Percentiles rank a stretch among this genome's conserved stretches.
Conservation (phyloP, 2,888 invertebrate species). For the Macrophya alboannulata region DNA sequence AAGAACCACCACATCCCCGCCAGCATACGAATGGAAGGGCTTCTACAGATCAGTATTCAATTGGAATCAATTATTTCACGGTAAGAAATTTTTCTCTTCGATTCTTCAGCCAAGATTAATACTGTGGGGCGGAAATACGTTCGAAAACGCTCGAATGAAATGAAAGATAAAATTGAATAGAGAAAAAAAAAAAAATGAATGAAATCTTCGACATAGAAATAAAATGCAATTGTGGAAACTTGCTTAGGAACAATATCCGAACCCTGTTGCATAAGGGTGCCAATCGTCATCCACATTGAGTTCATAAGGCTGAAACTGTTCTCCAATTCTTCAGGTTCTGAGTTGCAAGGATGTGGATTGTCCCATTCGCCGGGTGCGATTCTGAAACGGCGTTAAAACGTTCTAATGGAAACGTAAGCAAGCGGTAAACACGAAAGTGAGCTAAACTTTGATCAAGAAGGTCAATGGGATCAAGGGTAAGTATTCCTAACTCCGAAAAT, state of each 20-base stretch:
- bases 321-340: constrained; percentile 92
- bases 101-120: too few relatives aligned
- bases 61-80: not conserved
- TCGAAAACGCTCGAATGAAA: not conserved
- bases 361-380: constrained; percentile 96
- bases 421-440: too few relatives aligned
- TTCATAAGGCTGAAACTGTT: constrained; percentile 94
- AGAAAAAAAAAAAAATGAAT: not conserved
- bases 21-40: constrained; percentile 94
- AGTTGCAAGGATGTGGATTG: constrained; percentile 95
- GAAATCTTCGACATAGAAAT: not conserved
- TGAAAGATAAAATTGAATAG: not conserved
- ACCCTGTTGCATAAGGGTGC: constrained; percentile 96
- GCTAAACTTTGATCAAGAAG: too few relatives aligned
- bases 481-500: too few relatives aligned
- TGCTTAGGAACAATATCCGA: constrained; percentile 95
- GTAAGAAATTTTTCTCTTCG: not conserved
- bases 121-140: not conserved
- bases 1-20: constrained; percentile 98
- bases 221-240: not conserved
- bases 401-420: not conserved
- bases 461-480: too few relatives aligned
- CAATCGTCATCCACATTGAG: constrained; percentile 97
- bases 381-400: constrained; percentile 80
- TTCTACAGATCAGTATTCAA: constrained; percentile 81